Evolutionary conservation across 2,113 vertebrate species (phyloP), one percentile per base, ranked within the genome.

Genomic region (Thalassarche chlororhynchos): DNA sequence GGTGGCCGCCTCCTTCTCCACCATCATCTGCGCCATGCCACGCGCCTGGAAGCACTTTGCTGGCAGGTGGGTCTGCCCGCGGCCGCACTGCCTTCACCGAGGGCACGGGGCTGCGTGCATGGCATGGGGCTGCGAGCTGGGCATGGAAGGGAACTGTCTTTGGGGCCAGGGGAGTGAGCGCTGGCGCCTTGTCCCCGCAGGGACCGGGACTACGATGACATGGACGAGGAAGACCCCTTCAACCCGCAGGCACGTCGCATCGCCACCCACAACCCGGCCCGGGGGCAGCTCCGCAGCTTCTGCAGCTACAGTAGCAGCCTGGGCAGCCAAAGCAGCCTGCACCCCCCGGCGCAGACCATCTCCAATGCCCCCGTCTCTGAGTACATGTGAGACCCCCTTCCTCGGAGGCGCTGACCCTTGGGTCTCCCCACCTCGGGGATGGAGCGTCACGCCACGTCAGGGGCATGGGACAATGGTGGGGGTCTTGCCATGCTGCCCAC

Each of bases 251-350:
- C 98, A 0, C 98, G 99, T 40, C 98, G 99, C 90, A 98, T 98
- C 2, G 98, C 98, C 2, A 28, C 98, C 3, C 99, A 99, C 97
- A 98, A 98, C 96, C 98, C 98, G 0, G 96, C 95, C 1, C 98
- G 98, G 68, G 97, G 98, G 60, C 99, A 99, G 92, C 98, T 99
- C 62, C 99, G 98, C 98, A 99, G 99, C 95, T 99, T 99, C 98
- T 99, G 99, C 98, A 99, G 99, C 98, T 99, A 99, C 98, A 99
- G 99, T 98, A 99, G 99, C 94, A 99, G 99, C 97, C 98, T 99
- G 98, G 99, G 99, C 96, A 99, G 99, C 97, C 99, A 99, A 98
- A 99, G 93, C 96, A 99, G 99, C 97, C 98, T 99, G 8, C 99
- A 99, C 51, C 99, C 99, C 12, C 99, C 98, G 0, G 72, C 99